A percentile compares a stretch with the other conserved stretches of the same genome.
These are phyloP conservation scores for Anoncus sp. DNA, from an alignment of 2,888 invertebrate genomes.

Conservation along the genomic window DNA sequence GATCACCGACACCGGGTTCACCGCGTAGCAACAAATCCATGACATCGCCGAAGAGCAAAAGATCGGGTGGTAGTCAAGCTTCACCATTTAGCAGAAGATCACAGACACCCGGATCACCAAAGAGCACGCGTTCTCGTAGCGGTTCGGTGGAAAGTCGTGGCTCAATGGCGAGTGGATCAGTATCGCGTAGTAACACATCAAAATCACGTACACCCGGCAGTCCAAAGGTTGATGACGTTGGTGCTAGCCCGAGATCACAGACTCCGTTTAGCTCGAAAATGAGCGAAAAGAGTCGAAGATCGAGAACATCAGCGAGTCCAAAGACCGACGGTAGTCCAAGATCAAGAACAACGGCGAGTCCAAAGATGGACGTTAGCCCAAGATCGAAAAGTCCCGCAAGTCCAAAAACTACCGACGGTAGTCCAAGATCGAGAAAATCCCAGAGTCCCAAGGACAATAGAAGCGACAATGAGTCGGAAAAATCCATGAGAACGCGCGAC, in stretches of 20 bases:
- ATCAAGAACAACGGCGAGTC: constrained; percentile 63
- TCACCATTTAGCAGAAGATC: constrained; percentile 77
- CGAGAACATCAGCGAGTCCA: constrained; percentile 60
- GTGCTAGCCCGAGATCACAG: constrained; percentile 39
- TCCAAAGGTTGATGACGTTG: constrained; percentile 12
- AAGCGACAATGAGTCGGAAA: constrained; percentile 78
- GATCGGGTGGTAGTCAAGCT: constrained; percentile 81
- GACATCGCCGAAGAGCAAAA: constrained; percentile 69
- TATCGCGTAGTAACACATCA: constrained; percentile 66
- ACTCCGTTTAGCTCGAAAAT: constrained; percentile 59
- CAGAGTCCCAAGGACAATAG: constrained; percentile 71
- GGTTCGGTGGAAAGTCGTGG: constrained; percentile 65
- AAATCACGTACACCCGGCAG: constrained; percentile 61
- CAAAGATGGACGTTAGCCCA: constrained; percentile 54
- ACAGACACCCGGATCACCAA: constrained; percentile 71
- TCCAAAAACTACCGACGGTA: constrained; percentile 61
- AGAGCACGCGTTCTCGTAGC: constrained; percentile 69
- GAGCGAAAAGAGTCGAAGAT: constrained; percentile 50
- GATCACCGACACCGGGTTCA: constrained; percentile 71
- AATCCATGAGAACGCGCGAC: constrained; percentile 69
- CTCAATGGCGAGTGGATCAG: constrained; percentile 64
- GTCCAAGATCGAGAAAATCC: constrained; percentile 63
- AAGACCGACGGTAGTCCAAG: constrained; percentile 63
- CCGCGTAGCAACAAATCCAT: constrained; percentile 66
- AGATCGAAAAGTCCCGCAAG: constrained; percentile 59